Evolutionary conservation across 2,888 invertebrate genomes (phyloP).

Genomic region (Orthosia gothica): DNA sequence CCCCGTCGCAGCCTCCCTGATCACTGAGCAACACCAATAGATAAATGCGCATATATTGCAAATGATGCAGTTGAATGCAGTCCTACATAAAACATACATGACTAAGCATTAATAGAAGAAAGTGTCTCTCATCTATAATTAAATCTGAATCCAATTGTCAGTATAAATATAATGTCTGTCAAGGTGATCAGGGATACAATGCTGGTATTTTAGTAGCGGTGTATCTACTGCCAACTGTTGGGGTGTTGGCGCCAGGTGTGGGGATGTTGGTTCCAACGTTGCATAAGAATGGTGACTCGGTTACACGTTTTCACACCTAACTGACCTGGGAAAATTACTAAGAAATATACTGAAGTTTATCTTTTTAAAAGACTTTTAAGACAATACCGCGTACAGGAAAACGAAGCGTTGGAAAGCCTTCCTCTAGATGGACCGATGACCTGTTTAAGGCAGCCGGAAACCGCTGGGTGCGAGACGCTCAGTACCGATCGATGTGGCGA

Average conservation of each 20-base stretch:
- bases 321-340: constrained; percentile 16
- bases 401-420: too few relatives aligned
- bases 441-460: too few relatives aligned
- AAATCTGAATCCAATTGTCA: constrained; percentile 43
- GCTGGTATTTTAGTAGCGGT: constrained; percentile 69
- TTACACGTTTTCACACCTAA: constrained; percentile 2
- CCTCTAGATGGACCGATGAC: too few relatives aligned
- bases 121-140: constrained; percentile 56
- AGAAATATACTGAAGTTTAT: not conserved
- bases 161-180: constrained; percentile 72
- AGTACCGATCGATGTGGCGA: too few relatives aligned
- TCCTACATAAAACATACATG: not conserved
- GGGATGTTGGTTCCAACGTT: constrained; percentile 58
- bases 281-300: constrained; percentile 37
- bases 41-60: not conserved
- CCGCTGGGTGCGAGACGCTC: too few relatives aligned
- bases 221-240: constrained; percentile 64
- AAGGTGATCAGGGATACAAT: constrained; percentile 79
- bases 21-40: too few relatives aligned
- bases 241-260: constrained; percentile 60
- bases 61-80: not conserved
- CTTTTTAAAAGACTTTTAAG: too few relatives aligned
- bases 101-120: constrained; percentile 33
- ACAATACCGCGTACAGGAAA: too few relatives aligned
- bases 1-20: too few relatives aligned